Percentiles rank a stretch among this genome's conserved stretches.
Evolutionary conservation across 2,888 invertebrate species (phyloP).

Genomic region (Philaethria dido): DNA sequence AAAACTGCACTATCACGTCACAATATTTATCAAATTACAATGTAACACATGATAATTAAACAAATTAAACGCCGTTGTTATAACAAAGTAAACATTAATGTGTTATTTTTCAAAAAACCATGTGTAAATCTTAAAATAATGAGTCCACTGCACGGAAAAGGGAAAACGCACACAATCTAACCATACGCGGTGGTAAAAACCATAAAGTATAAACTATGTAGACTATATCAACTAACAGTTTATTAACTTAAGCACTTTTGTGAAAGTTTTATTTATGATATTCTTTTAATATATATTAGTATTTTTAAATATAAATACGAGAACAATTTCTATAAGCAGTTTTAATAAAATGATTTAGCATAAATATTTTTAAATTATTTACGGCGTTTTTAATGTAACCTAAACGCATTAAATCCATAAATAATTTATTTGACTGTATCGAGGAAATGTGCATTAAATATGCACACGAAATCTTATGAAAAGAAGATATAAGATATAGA

Average conservation of each 20-base stretch:
- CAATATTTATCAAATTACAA: constrained; percentile 61
- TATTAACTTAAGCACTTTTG: not conserved
- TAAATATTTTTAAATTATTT: no score
- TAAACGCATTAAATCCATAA: no score
- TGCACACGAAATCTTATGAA: no score
- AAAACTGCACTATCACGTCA: constrained; percentile 76
- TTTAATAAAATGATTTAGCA: no score
- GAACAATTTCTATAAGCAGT: no score
- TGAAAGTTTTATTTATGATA: no score
- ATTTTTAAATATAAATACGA: no score
- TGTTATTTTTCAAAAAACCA: constrained; percentile 44
- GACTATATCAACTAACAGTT: not conserved
- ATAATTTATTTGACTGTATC: no score
- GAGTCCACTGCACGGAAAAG: constrained; percentile 47
- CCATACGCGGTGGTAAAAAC: constrained; percentile 43
- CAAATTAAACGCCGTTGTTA: constrained; percentile 20
- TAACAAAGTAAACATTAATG: constrained; percentile 1
- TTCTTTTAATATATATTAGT: no score
- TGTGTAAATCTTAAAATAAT: constrained; percentile 47
- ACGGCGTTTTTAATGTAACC: no score
- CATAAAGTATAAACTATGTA: constrained; percentile 40
- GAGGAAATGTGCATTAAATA: no score
- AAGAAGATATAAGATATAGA: no score
- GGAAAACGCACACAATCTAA: constrained; percentile 48
- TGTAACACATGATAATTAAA: constrained; percentile 57